phyloP scores from a whole-genome alignment of 2,113 vertebrate species.

The Callospermophilus lateralis region DNA sequence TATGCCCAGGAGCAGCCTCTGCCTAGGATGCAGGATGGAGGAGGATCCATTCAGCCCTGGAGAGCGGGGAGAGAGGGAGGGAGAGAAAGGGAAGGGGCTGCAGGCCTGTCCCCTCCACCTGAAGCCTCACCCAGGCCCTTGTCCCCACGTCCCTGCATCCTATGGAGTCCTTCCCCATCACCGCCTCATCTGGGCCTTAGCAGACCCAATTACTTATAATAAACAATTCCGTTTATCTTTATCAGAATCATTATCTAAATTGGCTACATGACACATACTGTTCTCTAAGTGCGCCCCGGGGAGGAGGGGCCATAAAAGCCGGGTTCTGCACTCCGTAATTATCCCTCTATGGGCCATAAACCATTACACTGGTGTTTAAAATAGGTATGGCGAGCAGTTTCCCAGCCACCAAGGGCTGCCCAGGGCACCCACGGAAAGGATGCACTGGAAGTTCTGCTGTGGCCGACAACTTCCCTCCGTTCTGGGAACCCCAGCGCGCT shows the following conservation, averaged over 20 bases:
- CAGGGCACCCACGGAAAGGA: conserved; percentile 82
- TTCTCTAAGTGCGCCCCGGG: conserved; percentile 95
- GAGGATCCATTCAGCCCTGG: conserved; percentile 56
- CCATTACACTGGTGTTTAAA: conserved; percentile 91
- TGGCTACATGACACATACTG: conserved; percentile 97
- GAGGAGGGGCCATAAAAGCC: conserved; percentile 90
- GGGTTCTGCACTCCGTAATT: conserved; percentile 95
- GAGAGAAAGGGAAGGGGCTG: background rate
- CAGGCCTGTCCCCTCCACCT: background rate
- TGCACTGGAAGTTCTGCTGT: conserved; percentile 79
- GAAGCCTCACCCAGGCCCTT: conserved; percentile 24
- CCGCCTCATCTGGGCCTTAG: conserved; percentile 87
- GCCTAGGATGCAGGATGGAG: conserved; percentile 69
- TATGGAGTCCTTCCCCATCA: conserved; percentile 62
- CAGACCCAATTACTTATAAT: conserved; percentile 98
- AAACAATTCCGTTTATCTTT: conserved; percentile 98
- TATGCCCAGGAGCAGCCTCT: conserved; percentile 76
- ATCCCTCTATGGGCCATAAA: conserved; percentile 95
- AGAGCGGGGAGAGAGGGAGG: background rate
- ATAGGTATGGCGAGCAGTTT: conserved; percentile 89
- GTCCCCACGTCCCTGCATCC: background rate
- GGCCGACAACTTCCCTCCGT: conserved; percentile 36
- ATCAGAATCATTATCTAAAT: conserved; percentile 99
- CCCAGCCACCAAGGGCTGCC: conserved; percentile 73
- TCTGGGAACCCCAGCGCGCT: background rate